These are phyloP conservation scores for Leucophora obtusa DNA, from an alignment of 2,888 invertebrate species.

Conservation along the genomic window DNA sequence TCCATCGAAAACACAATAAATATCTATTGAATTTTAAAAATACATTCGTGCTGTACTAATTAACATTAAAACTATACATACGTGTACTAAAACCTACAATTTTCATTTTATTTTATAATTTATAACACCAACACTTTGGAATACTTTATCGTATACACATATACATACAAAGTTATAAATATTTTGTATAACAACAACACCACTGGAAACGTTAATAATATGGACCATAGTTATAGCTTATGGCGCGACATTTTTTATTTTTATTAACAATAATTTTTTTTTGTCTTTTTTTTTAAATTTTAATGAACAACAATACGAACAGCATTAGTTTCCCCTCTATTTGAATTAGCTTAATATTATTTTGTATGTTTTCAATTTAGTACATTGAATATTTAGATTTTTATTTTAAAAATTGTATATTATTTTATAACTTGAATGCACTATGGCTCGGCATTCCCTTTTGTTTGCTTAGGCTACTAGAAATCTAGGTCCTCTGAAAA, in stretches of 20 bases:
- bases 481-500: no score
- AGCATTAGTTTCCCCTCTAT: background rate
- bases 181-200: background rate
- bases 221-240: conserved; percentile 14
- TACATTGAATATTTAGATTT: background rate
- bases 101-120: conserved; percentile 13
- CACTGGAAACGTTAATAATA: background rate
- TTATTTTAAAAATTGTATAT: background rate
- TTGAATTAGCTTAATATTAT: background rate
- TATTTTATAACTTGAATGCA: background rate
- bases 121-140: conserved; percentile 19
- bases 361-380: background rate
- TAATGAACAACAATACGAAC: background rate
- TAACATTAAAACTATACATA: conserved; percentile 21
- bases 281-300: background rate
- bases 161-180: background rate
- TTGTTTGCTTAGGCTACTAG: no score
- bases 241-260: conserved; percentile 37
- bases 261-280: conserved; percentile 4
- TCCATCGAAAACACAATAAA: background rate
- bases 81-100: background rate
- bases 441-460: no score
- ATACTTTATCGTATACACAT: no score
- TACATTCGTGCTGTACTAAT: conserved; percentile 34
- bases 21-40: background rate